phyloP scores from a whole-genome alignment of 1,140 invertebrate genomes.

The Tyrophagus putrescentiae region DNA sequence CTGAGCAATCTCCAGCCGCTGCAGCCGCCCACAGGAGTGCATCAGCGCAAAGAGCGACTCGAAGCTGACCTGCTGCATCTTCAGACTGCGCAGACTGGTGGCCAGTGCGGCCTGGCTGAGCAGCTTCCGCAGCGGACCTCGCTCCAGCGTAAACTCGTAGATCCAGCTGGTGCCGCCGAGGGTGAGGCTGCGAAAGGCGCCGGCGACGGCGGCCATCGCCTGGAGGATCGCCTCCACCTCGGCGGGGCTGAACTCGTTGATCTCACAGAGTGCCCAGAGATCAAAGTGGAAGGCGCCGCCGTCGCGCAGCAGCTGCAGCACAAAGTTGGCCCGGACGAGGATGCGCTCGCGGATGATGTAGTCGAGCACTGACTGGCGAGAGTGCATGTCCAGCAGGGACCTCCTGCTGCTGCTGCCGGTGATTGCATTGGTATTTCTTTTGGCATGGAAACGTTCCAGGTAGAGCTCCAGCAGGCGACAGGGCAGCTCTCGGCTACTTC shows the following conservation, averaged over 20 bases:
- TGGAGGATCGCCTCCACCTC: conserved; percentile 23
- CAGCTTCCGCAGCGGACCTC: conserved; percentile 23
- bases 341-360: conserved; percentile 24
- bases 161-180: conserved; percentile 24
- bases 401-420: neutral
- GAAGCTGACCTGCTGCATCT: conserved; percentile 23
- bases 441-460: conserved; percentile 3
- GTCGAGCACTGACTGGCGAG: conserved; percentile 26
- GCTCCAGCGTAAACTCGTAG: conserved; percentile 12
- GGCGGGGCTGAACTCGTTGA: conserved; percentile 21
- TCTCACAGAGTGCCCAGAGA: conserved; percentile 24
- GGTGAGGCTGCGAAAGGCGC: conserved; percentile 17
- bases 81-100: conserved; percentile 22
- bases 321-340: conserved; percentile 20
- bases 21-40: conserved; percentile 22
- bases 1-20: conserved; percentile 24
- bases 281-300: conserved; percentile 26
- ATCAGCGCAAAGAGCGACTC: conserved; percentile 21
- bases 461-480: neutral
- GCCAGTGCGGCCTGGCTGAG: conserved; percentile 13
- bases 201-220: conserved; percentile 15
- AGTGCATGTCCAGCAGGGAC: conserved; percentile 9
- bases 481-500: too few relatives aligned
- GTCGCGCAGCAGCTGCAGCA: conserved; percentile 20
- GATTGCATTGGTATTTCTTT: neutral